A percentile compares a stretch with the other conserved stretches of the same genome.
Evolutionary conservation across 2,797 vertebrate species (phyloP).

Genomic region (Astyanax mexicanus): DNA sequence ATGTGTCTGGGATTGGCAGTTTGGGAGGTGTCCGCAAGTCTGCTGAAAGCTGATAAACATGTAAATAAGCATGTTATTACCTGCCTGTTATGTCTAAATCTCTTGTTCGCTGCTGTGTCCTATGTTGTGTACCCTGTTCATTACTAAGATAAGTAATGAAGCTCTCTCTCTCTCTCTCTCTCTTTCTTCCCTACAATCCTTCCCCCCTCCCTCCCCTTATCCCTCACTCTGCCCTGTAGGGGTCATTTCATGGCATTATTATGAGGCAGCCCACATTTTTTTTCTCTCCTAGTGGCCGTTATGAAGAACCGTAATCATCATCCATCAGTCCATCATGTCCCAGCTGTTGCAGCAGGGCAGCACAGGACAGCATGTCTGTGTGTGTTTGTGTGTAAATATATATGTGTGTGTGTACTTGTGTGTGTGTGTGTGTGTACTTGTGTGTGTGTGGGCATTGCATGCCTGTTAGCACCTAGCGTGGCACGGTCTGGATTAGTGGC

Average conservation of each 20-base stretch:
- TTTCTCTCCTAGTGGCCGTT: slow-evolving; percentile 35
- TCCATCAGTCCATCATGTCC: slow-evolving; percentile 47
- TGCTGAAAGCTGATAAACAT: slow-evolving; percentile 58
- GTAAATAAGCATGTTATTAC: slow-evolving; percentile 46
- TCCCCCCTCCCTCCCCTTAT: slow-evolving; percentile 11
- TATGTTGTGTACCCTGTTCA: slow-evolving; percentile 50
- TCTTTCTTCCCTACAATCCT: slow-evolving; percentile 17
- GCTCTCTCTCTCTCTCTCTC: slow-evolving; percentile 12
- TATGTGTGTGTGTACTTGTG: no score
- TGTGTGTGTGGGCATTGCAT: slow-evolving; percentile 21
- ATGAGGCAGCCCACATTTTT: slow-evolving; percentile 21
- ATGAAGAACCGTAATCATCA: slow-evolving; percentile 51
- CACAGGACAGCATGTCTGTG: slow-evolving; percentile 24
- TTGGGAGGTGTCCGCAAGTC: slow-evolving; percentile 35
- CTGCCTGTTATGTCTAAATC: slow-evolving; percentile 25
- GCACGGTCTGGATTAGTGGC: slow-evolving; percentile 47
- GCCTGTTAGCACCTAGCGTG: slow-evolving; percentile 45
- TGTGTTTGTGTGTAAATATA: no score
- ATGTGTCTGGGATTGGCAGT: slow-evolving; percentile 28
- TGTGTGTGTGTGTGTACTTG: slow-evolving; percentile 21
- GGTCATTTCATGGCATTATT: slow-evolving; percentile 50
- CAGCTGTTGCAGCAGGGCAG: slow-evolving; percentile 23
- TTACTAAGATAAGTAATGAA: slow-evolving; percentile 46
- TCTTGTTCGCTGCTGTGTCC: slow-evolving; percentile 45
- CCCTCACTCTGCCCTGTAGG: slow-evolving; percentile 24